A percentile compares a stretch with the other conserved stretches of the same genome.
These are phyloP conservation scores for Podiceps cristatus DNA, from an alignment of 2,113 vertebrate species.

Conservation along the genomic window DNA sequence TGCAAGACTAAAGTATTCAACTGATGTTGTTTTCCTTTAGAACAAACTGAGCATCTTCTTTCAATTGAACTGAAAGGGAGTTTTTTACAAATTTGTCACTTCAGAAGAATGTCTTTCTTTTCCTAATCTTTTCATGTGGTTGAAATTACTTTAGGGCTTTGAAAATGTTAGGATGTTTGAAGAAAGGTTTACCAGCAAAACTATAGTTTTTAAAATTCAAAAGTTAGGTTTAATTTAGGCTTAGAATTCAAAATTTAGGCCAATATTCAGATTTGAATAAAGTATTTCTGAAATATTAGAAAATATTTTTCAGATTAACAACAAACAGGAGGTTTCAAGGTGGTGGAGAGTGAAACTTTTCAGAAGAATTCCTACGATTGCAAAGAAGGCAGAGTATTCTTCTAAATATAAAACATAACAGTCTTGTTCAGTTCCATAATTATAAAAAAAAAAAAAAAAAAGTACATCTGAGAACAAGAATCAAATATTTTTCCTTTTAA, in stretches of 20 bases:
- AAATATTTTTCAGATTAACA: neutral
- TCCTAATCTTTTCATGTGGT: neutral
- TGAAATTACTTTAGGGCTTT: neutral
- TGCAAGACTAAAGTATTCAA: neutral
- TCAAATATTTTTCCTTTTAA: neutral
- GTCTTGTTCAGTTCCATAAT: neutral
- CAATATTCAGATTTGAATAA: neutral
- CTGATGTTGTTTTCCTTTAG: neutral
- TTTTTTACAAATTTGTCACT: neutral
- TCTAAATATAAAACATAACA: neutral
- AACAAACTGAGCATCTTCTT: neutral
- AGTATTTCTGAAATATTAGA: neutral
- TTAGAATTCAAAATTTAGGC: neutral
- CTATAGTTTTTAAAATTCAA: neutral
- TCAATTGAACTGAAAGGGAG: neutral
- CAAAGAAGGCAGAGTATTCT: neutral
- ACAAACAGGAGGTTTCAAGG: neutral
- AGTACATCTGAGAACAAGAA: neutral
- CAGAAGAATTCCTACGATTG: neutral
- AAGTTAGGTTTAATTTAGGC: neutral
- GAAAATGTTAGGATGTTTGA: neutral
- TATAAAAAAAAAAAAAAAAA: neutral
- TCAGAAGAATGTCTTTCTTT: neutral
- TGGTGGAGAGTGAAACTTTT: neutral
- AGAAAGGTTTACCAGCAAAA: neutral